Base-by-base conservation (phyloP, 1,140 invertebrate genomes). In the Lordiphosa clarofinis region DNA sequence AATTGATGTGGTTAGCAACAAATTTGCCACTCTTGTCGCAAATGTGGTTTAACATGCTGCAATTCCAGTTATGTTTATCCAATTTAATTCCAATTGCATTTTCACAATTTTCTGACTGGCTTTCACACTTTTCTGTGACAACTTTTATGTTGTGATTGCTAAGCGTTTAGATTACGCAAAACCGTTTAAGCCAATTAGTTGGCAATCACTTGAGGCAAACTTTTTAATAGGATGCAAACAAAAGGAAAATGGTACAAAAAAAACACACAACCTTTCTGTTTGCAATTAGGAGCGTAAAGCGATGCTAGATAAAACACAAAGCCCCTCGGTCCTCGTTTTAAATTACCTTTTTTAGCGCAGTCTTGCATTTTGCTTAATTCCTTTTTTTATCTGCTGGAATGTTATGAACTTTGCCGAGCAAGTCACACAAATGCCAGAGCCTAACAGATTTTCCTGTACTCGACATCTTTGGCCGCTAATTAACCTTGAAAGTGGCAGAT, bases 401-500 rank as follows among this genome's bases (percentile, higher is more conserved):
- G 11, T 28, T 12, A 46, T 31, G 21, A 46, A 60, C 50, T 55
- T 37, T 42, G 50, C 43, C 13, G 13, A 28, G 37, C 38, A 15
- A 10, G 35, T 24, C 42, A 43, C 42, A 31, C 7, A 33, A 8
- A 4, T 35, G 10, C 8, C 7, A 11, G 9, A 4, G 2, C 42
- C 12, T 55, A 31, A 44, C 42, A 44, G 13, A 40, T 43, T 40
- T 48, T 38, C 38, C 33, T 7, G 49, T 36, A 49, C 24, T 46
- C 31, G 24, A 31, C 43, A 31, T 55, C 36, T 53, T 12, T 24
- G 11, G 4, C 13, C 36, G 31, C 43, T 60, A 66, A 70, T 70
- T 70, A 70, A 61, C 67, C 67, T 70, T 70, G 62, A 68, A 40
- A 56, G 24, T 46, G 43, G 43, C 43, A 46, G 43, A 46, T 46